Conservation (phyloP, 2,113 vertebrate genomes). For the Theristicus caerulescens region DNA sequence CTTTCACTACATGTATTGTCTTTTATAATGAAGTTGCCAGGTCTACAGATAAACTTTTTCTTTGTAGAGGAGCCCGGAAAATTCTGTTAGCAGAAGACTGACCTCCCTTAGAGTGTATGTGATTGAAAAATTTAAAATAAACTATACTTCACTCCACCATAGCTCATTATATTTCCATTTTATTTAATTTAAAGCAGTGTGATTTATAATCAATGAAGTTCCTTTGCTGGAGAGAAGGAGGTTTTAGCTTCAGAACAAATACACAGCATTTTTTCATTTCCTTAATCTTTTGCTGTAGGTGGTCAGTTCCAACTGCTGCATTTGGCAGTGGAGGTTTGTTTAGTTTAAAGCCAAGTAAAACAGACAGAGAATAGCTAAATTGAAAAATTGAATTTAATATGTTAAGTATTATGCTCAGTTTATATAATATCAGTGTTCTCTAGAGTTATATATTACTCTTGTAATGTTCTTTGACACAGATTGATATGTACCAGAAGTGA, state of each 20-base stretch:
- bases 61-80: neutral
- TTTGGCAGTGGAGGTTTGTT: conserved; percentile 47
- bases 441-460: conserved; percentile 29
- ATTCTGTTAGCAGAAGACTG: conserved; percentile 18
- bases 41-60: neutral
- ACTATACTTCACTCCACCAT: conserved; percentile 23
- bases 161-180: conserved; percentile 52
- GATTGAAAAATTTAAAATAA: conserved; percentile 43
- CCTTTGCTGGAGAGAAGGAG: neutral
- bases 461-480: conserved; percentile 43
- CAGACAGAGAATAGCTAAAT: conserved; percentile 59
- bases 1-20: neutral
- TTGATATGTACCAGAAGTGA: conserved; percentile 23
- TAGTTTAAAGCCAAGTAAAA: conserved; percentile 69
- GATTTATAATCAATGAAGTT: conserved; percentile 42
- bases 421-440: conserved; percentile 55
- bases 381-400: conserved; percentile 63
- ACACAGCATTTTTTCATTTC: conserved; percentile 62
- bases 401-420: conserved; percentile 55
- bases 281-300: conserved; percentile 62
- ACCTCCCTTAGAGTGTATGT: conserved; percentile 5
- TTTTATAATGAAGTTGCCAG: neutral
- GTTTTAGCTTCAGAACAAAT: conserved; percentile 58
- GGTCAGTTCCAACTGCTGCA: conserved; percentile 58
- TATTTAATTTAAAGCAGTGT: conserved; percentile 47